Evolutionary conservation across 2,113 vertebrate genomes (phyloP).

Genomic region (Nannospalax galili): DNA sequence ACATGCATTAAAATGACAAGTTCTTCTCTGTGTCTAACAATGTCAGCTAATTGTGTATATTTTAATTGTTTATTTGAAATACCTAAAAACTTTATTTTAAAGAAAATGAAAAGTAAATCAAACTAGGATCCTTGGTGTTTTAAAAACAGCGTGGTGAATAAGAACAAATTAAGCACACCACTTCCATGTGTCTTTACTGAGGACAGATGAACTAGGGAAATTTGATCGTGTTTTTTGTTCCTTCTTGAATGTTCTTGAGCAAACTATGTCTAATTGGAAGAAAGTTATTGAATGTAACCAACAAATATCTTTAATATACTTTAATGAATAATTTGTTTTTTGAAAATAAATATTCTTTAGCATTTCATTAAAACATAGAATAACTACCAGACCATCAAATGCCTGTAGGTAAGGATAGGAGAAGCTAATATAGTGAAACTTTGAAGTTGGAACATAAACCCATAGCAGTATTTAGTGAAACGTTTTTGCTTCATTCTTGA

Average conservation of each 20-base stretch:
- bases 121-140: neutral
- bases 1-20: neutral
- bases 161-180: neutral
- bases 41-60: neutral
- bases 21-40: neutral
- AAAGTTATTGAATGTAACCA: neutral
- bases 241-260: too few relatives aligned
- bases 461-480: neutral
- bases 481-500: neutral
- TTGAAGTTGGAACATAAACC: neutral
- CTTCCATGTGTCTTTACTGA: neutral
- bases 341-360: neutral
- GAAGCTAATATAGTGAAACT: neutral
- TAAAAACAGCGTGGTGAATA: neutral
- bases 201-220: neutral
- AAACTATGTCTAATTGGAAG: neutral
- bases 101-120: neutral
- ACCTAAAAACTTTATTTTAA: neutral
- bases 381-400: neutral
- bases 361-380: neutral
- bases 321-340: neutral
- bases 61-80: constrained; percentile 16
- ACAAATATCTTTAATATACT: neutral
- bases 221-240: neutral
- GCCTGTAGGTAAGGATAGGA: neutral